Conservation (phyloP, 2,113 vertebrate genomes). For the Elgaria multicarinata region DNA sequence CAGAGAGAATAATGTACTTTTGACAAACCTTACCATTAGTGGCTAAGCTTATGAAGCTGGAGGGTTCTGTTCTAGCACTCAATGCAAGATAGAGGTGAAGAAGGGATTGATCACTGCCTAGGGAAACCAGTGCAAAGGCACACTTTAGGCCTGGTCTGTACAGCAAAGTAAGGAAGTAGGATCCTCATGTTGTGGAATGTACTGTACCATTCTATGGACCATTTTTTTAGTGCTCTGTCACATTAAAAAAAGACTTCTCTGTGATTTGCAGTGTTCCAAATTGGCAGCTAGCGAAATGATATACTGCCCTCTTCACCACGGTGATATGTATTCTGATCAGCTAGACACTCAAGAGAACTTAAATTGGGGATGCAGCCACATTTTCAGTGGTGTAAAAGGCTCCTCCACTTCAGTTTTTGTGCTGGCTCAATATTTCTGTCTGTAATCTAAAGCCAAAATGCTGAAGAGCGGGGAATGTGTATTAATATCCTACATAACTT, state of each 20-base stretch:
- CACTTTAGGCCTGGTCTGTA: background rate
- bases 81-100: background rate
- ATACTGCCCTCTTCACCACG: background rate
- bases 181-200: background rate
- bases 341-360: background rate
- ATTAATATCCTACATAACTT: background rate
- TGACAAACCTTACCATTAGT: background rate
- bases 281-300: background rate
- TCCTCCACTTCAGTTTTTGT: background rate
- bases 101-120: background rate
- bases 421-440: background rate
- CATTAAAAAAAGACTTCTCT: background rate
- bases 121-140: background rate
- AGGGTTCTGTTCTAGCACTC: background rate
- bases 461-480: accelerated
- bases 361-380: background rate
- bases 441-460: background rate
- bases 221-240: background rate
- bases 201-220: no score
- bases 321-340: background rate
- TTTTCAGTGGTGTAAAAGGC: background rate
- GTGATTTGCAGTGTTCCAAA: background rate
- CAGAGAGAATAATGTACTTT: background rate
- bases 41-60: background rate
- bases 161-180: background rate